These are phyloP conservation scores for Cheilinus undulatus DNA, from an alignment of 2,113 vertebrate genomes.

Conservation along the genomic window DNA sequence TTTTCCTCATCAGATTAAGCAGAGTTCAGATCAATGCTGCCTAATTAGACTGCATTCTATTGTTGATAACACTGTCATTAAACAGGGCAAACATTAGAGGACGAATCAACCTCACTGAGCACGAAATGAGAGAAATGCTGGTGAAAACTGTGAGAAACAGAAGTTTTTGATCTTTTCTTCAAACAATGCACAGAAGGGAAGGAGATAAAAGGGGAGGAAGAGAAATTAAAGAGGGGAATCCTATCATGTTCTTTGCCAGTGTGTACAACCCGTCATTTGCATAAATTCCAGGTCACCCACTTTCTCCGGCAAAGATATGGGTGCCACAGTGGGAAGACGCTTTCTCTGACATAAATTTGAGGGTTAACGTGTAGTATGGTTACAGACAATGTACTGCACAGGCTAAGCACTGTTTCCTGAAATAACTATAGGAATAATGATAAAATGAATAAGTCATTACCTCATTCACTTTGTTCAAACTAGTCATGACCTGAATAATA, in stretches of 20 bases:
- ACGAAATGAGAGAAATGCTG: background rate
- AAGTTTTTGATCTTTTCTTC: conserved; percentile 31
- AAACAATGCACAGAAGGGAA: conserved; percentile 16
- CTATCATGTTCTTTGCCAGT: conserved; percentile 68
- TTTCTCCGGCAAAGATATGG: conserved; percentile 75
- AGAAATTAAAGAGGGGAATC: conserved; percentile 69
- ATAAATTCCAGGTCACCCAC: conserved; percentile 83
- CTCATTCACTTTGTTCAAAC: background rate
- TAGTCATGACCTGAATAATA: background rate
- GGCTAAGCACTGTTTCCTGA: too few species aligned
- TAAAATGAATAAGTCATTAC: background rate
- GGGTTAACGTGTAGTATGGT: conserved; percentile 20
- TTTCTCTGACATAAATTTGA: conserved; percentile 66
- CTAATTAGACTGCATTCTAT: conserved; percentile 28
- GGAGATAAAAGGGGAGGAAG: conserved; percentile 36
- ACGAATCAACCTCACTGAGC: conserved; percentile 7
- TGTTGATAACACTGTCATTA: conserved; percentile 11
- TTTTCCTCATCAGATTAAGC: conserved; percentile 12
- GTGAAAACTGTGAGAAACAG: background rate
- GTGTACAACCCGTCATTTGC: conserved; percentile 76
- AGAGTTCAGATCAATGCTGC: conserved; percentile 28
- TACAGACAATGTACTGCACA: conserved; percentile 17
- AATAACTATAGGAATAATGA: too few species aligned
- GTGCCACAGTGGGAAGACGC: conserved; percentile 63
- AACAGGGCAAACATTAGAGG: conserved; percentile 16